Evolutionary conservation across 2,888 invertebrate species (phyloP).

Genomic region (Merodon equestris): DNA sequence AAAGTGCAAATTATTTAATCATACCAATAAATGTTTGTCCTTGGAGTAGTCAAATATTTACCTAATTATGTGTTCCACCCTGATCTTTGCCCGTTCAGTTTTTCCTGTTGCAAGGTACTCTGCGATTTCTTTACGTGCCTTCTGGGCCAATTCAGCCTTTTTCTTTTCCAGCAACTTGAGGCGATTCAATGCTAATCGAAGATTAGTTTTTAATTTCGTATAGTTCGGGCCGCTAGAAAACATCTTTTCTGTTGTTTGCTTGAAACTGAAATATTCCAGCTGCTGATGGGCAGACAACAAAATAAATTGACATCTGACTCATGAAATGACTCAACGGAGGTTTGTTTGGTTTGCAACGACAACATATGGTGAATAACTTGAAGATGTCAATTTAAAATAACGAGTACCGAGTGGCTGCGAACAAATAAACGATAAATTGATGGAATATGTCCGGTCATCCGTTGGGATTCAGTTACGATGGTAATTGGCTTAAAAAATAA

Average conservation of each 20-base stretch:
- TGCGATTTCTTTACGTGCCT: conserved; percentile 96
- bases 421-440: too few species aligned
- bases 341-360: conserved; percentile 20
- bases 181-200: conserved; percentile 94
- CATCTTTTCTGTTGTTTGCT: conserved; percentile 80
- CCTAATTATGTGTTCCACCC: conserved; percentile 98
- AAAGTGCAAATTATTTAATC: background rate
- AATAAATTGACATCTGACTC: conserved; percentile 59
- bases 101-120: conserved; percentile 94
- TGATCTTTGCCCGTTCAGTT: conserved; percentile 93
- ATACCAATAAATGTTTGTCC: background rate
- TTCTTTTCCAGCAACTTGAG: conserved; percentile 97
- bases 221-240: conserved; percentile 96
- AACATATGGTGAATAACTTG: conserved; percentile 1
- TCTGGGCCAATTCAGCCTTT: conserved; percentile 97
- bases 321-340: conserved; percentile 59
- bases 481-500: too few species aligned
- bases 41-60: conserved; percentile 71
- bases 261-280: background rate
- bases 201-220: conserved; percentile 96
- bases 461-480: too few species aligned
- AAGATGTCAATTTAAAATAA: too few species aligned
- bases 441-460: too few species aligned
- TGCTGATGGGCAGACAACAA: conserved; percentile 37
- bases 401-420: too few species aligned